phyloP scores from a whole-genome alignment of 2,888 invertebrate species.

The Lasioglossum calceatum region DNA sequence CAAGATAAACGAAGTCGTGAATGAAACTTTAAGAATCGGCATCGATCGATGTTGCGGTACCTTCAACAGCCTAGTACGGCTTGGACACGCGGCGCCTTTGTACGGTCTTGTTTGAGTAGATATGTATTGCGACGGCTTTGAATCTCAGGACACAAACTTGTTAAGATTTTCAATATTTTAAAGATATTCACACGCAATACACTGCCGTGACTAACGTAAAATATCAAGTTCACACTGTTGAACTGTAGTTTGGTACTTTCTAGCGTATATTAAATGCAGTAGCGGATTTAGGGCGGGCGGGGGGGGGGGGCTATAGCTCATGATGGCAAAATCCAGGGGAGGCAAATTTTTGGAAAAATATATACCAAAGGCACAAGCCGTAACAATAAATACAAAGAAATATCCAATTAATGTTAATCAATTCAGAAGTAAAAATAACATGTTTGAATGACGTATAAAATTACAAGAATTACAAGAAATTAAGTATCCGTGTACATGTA shows the following conservation, averaged over 20 bases:
- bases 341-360: too few species aligned
- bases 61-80: neutral
- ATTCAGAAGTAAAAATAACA: too few species aligned
- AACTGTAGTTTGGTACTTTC: neutral
- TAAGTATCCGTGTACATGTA: too few species aligned
- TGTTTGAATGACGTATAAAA: too few species aligned
- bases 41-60: constrained; percentile 1
- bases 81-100: neutral
- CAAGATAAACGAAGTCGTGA: neutral
- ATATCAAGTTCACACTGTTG: neutral
- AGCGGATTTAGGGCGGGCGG: too few species aligned
- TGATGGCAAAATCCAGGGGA: too few species aligned
- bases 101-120: neutral
- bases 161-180: neutral
- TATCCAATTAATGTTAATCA: too few species aligned
- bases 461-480: too few species aligned
- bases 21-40: constrained; percentile 8
- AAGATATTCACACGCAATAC: neutral
- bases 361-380: too few species aligned
- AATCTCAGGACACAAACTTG: neutral
- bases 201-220: neutral
- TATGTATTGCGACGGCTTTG: neutral
- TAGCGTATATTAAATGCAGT: neutral
- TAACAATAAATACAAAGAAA: too few species aligned
- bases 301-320: too few species aligned